Evolutionary conservation across 2,113 vertebrate species (phyloP).

Genomic region (Tauraco erythrolophus): DNA sequence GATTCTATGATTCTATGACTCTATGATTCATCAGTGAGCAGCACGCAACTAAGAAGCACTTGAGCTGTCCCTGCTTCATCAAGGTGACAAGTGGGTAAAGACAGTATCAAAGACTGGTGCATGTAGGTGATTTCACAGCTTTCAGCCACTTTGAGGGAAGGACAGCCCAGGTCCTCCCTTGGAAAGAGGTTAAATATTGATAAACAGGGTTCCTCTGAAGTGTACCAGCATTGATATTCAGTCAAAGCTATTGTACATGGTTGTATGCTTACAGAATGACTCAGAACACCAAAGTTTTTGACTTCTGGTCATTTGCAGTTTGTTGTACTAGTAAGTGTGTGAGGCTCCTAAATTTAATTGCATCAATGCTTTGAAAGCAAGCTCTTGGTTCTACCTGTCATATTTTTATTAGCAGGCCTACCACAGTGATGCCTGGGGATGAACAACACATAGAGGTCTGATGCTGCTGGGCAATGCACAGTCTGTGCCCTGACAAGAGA

Average conservation of each 20-base stretch:
- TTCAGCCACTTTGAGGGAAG: not conserved
- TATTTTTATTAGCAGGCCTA: not conserved
- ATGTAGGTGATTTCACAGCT: not conserved
- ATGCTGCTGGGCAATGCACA: not conserved
- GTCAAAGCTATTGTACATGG: not conserved
- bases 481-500: not conserved
- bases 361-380: not conserved
- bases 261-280: not conserved
- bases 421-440: not conserved
- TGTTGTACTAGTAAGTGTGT: not conserved
- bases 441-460: accelerated
- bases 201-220: not conserved
- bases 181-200: not conserved
- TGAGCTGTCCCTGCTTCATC: not conserved
- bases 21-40: accelerated
- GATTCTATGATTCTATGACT: too few species aligned
- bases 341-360: not conserved
- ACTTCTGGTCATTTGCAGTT: not conserved
- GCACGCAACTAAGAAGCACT: not conserved
- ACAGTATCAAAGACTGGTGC: not conserved
- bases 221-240: not conserved
- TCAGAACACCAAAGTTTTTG: not conserved
- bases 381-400: not conserved
- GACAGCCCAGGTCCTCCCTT: not conserved
- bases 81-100: not conserved